Conservation (phyloP, 2,113 vertebrate genomes). For the Chionodraco myersi region DNA sequence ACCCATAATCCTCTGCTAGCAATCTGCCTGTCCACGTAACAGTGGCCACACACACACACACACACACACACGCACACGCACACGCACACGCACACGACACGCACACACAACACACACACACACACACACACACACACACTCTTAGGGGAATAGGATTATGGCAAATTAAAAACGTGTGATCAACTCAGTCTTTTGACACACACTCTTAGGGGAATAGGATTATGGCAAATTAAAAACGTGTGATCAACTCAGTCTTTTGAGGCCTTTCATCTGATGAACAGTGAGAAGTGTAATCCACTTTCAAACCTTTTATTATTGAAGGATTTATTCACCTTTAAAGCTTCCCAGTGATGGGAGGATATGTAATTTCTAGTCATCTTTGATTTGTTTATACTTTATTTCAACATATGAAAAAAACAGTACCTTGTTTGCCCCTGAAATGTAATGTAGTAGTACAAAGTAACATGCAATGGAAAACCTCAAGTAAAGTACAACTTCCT, state of each 20-base stretch:
- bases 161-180: conserved; percentile 4
- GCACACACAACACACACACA: no score
- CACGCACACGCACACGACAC: no score
- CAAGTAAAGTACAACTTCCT: not conserved
- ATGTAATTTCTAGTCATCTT: no score
- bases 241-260: not conserved
- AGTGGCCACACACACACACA: not conserved
- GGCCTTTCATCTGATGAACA: conserved; percentile 10
- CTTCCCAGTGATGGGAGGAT: no score
- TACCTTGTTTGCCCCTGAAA: not conserved
- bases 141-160: not conserved
- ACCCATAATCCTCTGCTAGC: conserved; percentile 27
- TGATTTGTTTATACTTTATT: no score
- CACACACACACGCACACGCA: no score
- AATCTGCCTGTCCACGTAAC: conserved; percentile 8
- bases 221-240: not conserved
- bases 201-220: not conserved
- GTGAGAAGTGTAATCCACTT: not conserved
- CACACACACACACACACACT: no score
- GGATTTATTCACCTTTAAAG: not conserved
- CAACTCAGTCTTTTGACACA: not conserved
- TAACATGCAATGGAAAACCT: not conserved
- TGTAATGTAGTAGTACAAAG: not conserved
- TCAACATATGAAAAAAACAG: no score
- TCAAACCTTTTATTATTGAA: not conserved